Evolutionary conservation across 2,113 vertebrate genomes (phyloP), one percentile per base, ranked within the genome.

Genomic region (Isurus oxyrinchus): DNA sequence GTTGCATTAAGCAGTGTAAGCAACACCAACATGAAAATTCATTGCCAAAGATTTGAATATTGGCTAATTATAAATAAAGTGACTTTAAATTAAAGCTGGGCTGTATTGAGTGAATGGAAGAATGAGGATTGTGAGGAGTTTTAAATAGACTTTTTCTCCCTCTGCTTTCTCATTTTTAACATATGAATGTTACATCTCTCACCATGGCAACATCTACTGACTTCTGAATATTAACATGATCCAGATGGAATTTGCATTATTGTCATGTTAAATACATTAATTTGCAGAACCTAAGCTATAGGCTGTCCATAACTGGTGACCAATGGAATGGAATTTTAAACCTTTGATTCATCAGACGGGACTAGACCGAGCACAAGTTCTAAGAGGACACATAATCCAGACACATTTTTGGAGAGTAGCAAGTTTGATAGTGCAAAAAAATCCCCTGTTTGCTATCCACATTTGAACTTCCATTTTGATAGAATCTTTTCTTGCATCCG

Each of bases 231-330:
- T 63, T 63, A 63, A 63, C 53, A 93, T 57, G n/a, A 40, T 19
- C 35, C 35, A 93, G n/a, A 40, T n/a, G 90, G 86, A 19, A 3
- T 63, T 40, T 25, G 53, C 90, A 40, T 0, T 35, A 40, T 93
- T 93, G 90, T 63, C 63, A 63, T 31, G 31, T 35, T 91, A 91
- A 91, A 59, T 59, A 35, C 88, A 63, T 93, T 93, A n/a, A 93
- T 93, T 63, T 93, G 59, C 8, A 40, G 90, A 19, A 93, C 59
- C 57, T 93, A 93, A 63, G 40, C 90, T 23, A 21, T 21, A 57
- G 55, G 31, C 88, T 31, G 53, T 59, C 53, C 11, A 59, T 35
- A 31, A 59, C 14, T 91, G 13, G 53, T 88, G 23, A 35, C 61
- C 53, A 31, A 90, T 90, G 55, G 53, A 59, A 90, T 11, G 25